Percentiles rank a stretch among this genome's conserved stretches.
Conservation (phyloP, 2,113 vertebrate species). For the Gasterosteus nipponicus region DNA sequence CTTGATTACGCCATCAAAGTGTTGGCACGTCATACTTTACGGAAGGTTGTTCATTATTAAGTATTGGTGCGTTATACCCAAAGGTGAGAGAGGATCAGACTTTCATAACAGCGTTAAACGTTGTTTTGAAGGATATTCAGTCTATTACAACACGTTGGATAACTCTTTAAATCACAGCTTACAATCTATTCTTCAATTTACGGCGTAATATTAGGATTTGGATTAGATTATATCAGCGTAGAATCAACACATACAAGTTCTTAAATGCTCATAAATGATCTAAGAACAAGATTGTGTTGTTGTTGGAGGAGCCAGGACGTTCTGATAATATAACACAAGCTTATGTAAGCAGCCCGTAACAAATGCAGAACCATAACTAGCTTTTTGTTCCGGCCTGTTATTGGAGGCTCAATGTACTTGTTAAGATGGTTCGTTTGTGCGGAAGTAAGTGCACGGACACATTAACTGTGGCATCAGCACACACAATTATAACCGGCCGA, state of each 20-base stretch:
- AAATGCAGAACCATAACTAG: conserved; percentile 11
- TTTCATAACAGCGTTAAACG: not conserved
- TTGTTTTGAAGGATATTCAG: not conserved
- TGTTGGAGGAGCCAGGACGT: not conserved
- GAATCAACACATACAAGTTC: not conserved
- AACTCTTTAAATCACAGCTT: not conserved
- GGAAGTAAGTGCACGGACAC: not conserved
- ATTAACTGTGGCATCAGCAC: conserved; percentile 32
- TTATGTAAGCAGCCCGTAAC: conserved; percentile 3
- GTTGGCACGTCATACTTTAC: conserved; percentile 37
- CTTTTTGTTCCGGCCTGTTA: not conserved
- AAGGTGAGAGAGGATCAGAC: not conserved
- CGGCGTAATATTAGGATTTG: not conserved
- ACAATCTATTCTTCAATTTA: not conserved
- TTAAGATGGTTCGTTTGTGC: conserved; percentile 40
- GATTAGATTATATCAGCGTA: not conserved
- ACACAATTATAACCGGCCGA: conserved; percentile 32
- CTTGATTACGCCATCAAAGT: conserved; percentile 29
- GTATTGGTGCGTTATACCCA: conserved; percentile 1
- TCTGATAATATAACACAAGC: not conserved
- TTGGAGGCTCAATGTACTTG: conserved; percentile 41
- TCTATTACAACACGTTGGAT: not conserved
- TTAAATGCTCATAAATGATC: not conserved
- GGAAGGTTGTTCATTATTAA: not conserved
- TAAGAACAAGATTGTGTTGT: not conserved